phyloP scores from a whole-genome alignment of 2,113 vertebrate species.

The Vombatus ursinus region DNA sequence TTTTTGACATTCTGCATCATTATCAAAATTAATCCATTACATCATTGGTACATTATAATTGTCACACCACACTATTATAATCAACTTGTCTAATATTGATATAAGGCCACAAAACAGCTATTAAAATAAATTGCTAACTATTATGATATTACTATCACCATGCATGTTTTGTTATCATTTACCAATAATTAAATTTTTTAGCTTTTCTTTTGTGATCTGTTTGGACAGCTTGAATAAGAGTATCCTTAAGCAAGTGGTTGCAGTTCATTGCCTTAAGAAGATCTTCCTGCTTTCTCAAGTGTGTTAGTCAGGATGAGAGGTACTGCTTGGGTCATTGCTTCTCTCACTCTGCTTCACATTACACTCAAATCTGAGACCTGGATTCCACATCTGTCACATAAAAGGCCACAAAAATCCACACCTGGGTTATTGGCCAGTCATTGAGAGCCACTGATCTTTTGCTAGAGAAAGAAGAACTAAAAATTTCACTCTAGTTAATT shows the following conservation, averaged over 20 bases:
- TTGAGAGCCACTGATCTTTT: not conserved
- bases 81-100: not conserved
- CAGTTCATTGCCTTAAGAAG: not conserved
- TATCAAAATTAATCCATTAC: not conserved
- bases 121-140: not conserved
- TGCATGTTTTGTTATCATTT: not conserved
- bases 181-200: not conserved
- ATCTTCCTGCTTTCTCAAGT: not conserved
- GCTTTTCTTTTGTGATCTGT: not conserved
- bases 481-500: not conserved
- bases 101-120: not conserved
- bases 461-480: not conserved
- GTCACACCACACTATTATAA: not conserved
- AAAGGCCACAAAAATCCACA: not conserved
- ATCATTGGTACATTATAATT: not conserved
- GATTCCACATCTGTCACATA: not conserved
- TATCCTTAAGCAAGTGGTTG: not conserved
- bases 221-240: not conserved
- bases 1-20: not conserved
- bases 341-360: slow-evolving; percentile 3
- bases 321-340: not conserved
- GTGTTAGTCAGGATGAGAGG: not conserved
- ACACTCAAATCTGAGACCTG: not conserved
- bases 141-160: not conserved
- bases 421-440: not conserved